Evolutionary conservation across 1,140 invertebrate genomes (phyloP), one percentile per base, ranked within the genome.

Genomic region (Dendroctonus ponderosae): DNA sequence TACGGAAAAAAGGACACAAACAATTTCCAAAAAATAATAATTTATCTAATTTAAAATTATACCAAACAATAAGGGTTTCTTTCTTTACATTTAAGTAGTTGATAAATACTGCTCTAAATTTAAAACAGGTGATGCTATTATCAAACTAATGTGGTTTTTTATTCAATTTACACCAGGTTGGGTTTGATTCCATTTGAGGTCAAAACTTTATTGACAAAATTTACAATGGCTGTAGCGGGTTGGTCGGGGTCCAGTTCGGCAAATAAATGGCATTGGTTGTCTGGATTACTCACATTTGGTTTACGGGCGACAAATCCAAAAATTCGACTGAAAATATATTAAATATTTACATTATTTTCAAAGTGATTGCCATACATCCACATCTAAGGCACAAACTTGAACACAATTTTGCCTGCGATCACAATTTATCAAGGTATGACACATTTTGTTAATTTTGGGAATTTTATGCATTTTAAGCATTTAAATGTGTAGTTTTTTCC

Each of bases 231-330:
- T 42, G 89, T 90, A 7, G 95, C 95, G 3, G 96, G 96, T 76
- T 98, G 96, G 75, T 95, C 93, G 7, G 93, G 90, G 76, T 97
- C 94, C 40, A 97, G 82, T 80, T 98, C 96, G 11, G 94, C 94
- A 80, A 98, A 97, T 49, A 98, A 85, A 84, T 98, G 96, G 80
- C 96, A 98, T 79, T 95, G 91, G 81, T 98, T 98, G 79, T 97
- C 94, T 42, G 87, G 85, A 69, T 86, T 87, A 62, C 88, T 86
- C n/a, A 85, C 83, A 38, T 86, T 87, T 57, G 85, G 87, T 79
- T 94, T 91, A 53, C 93, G 85, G 3, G 96, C 94, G 40, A 98
- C 93, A 81, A 98, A 98, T 39, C 94, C 96, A 80, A 98, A 98
- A 68, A 91, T 89, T 61, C 90, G 86, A 75, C 91, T 93, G 81